Evolutionary conservation across 2,113 vertebrate genomes (phyloP), one percentile per base, ranked within the genome.

Genomic region (Indicator maculatus): DNA sequence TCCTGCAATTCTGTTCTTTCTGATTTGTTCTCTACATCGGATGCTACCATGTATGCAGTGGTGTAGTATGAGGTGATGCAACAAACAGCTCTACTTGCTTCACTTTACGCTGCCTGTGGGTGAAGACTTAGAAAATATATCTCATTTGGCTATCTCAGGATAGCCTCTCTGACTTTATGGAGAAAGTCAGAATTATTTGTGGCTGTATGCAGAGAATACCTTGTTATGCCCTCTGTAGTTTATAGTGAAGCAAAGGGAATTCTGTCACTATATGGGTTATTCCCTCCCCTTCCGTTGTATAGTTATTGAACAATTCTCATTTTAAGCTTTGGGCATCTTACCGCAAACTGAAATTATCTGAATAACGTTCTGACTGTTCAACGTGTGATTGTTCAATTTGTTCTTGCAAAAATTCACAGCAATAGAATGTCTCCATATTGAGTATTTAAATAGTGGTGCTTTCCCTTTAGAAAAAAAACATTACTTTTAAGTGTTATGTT

Each of bases 21-120:
- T 0, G 0, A 31, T 47, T 58, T 8, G 4, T 53, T 72, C 41
- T 56, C 23, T 44, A 3, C 7, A 1, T 10, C 60, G 83, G 16
- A 17, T 55, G 11, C 41, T 53, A 4, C 33, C 12, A 5, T 5
- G 17, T 58, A 12, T 55, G 31, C n/a, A 44, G 11, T 31, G 12
- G 12, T 71, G 28, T 24, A 50, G 12, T 53, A 39, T n/a, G 47
- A 41, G 11, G 12, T 44, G 41, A 4, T 50, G 8, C 44, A 73
- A 28, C 14, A 76, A 38, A 15, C 24, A 88, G 7, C 5, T 65
- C 39, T 12, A 7, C 12, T n/a, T 55, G 9, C 39, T 80, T 82
- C 59, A 16, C 13, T 65, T 73, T 9, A 28, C 24, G 12, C 28
- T 55, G 13, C 50, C 30, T 59, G 15, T 76, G 53, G 26, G 44